Evolutionary conservation across 2,888 invertebrate species (phyloP).

Genomic region (Nebria salina): DNA sequence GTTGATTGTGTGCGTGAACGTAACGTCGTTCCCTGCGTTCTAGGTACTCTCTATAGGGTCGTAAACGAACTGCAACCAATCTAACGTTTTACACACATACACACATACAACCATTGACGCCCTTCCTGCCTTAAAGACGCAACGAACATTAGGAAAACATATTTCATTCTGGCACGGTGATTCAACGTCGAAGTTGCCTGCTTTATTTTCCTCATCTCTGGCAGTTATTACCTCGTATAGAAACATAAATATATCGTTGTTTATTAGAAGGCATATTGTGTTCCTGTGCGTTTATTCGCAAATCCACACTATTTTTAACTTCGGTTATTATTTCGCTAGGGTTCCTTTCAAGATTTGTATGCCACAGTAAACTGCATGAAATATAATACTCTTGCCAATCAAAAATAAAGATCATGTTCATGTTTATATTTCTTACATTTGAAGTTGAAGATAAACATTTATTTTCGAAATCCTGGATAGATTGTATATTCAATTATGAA

Average conservation of each 20-base stretch:
- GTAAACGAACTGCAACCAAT: constrained; percentile 14
- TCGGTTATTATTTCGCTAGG: too few relatives aligned
- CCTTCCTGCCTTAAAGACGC: constrained; percentile 25
- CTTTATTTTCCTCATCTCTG: constrained; percentile 10
- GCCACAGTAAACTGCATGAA: too few relatives aligned
- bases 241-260: neutral
- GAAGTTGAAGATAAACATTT: too few relatives aligned
- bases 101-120: constrained; percentile 10
- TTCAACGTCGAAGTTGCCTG: neutral
- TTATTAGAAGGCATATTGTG: neutral
- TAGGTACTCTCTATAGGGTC: constrained; percentile 2
- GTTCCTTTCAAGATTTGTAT: too few relatives aligned
- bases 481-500: too few relatives aligned
- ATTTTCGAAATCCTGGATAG: too few relatives aligned
- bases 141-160: constrained; percentile 11
- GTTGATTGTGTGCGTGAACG: constrained; percentile 43
- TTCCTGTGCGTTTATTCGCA: too few relatives aligned
- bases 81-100: constrained; percentile 11
- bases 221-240: constrained; percentile 18
- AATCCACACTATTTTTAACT: too few relatives aligned
- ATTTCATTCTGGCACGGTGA: constrained; percentile 25
- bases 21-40: constrained; percentile 8
- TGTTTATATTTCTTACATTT: too few relatives aligned
- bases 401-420: too few relatives aligned
- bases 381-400: too few relatives aligned